Base-by-base conservation (phyloP, 37 sponge, comb jelly and placozoan species). In the Eunapius fragilis region DNA sequence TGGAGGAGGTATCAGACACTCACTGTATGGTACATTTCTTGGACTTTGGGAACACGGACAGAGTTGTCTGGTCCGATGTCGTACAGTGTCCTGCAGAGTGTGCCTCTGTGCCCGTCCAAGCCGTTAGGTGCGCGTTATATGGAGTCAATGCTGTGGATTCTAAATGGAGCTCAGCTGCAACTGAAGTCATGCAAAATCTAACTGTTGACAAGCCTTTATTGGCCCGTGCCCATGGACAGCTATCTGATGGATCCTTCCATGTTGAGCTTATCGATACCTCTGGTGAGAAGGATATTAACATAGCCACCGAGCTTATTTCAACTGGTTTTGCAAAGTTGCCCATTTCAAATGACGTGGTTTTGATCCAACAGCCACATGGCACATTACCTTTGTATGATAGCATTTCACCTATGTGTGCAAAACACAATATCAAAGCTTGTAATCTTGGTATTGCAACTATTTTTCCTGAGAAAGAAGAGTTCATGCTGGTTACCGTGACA, bases 41-140 rank as follows among this genome's bases (percentile, higher is more conserved):
- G 37, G 94, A 94, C 68, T 94, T 78, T 85, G 94, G 94, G 0
- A 94, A 94, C 71, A 71, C 50, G 2, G 94, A 89, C 25, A 75
- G 30, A 33, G 90, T 90, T 33, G 5, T 23, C 73, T 37, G 31
- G 50, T 25, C 67, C 23, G 30, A n/a, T 67, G 22, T 68, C 0
- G 30, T 72, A 31, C 72, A 28, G 26, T 41, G 74, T 68, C 84
- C 36, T 27, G 23, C 76, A 2, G 67, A 49, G 31, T 75, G 37
- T 49, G 11, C 67, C 48, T 38, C 28, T 45, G 26, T 25, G 31
- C 80, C 31, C 25, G 30, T 79, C 38, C 58, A 79, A 11, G 30
- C 68, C 9, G 23, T 89, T 12, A 48, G 25, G 68, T 84, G 85
- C 74, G 68, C 69, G 7, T 33, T 89, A 25, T 47, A 3, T 67